These are phyloP conservation scores for Cheilinus undulatus DNA, from an alignment of 2,113 vertebrate species.

Conservation along the genomic window DNA sequence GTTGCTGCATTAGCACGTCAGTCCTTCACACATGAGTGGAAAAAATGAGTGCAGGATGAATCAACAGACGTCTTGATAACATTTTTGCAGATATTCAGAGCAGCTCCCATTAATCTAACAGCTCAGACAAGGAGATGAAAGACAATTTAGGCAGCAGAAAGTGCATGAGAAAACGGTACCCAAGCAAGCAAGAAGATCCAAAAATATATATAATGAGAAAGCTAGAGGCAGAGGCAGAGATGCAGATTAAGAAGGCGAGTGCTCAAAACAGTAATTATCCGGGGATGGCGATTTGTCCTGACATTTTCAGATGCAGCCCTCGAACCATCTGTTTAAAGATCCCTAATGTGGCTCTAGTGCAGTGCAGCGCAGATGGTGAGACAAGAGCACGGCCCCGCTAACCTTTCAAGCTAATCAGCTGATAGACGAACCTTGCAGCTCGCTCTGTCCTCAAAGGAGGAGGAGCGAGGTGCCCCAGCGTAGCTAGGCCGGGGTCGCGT, in stretches of 20 bases:
- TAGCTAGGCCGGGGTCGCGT: constrained; percentile 61
- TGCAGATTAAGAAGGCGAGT: constrained; percentile 53
- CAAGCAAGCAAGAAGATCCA: constrained; percentile 18
- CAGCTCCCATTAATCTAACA: constrained; percentile 53
- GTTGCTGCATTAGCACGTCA: constrained; percentile 40
- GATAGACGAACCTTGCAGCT: constrained; percentile 58
- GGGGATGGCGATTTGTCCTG: constrained; percentile 82
- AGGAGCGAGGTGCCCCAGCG: constrained; percentile 38
- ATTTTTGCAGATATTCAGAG: constrained; percentile 50
- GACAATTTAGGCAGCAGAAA: constrained; percentile 17
- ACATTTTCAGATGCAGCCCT: constrained; percentile 82
- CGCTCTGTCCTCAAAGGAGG: constrained; percentile 20
- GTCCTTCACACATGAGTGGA: constrained; percentile 17
- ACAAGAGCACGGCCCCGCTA: constrained; percentile 73
- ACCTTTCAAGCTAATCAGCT: constrained; percentile 82
- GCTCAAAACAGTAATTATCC: constrained; percentile 78
- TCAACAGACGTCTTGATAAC: constrained; percentile 52
- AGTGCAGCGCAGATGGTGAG: constrained; percentile 77
- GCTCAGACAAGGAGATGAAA: constrained; percentile 40
- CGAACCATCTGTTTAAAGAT: constrained; percentile 85
- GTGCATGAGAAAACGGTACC: constrained; percentile 2
- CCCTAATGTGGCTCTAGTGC: constrained; percentile 77
- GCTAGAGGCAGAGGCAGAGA: constrained; percentile 43
- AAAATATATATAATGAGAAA: constrained; percentile 31
- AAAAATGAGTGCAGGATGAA: constrained; percentile 30